Evolutionary conservation across 1,140 invertebrate species (phyloP).

Genomic region (Wiebesia pumilae): DNA sequence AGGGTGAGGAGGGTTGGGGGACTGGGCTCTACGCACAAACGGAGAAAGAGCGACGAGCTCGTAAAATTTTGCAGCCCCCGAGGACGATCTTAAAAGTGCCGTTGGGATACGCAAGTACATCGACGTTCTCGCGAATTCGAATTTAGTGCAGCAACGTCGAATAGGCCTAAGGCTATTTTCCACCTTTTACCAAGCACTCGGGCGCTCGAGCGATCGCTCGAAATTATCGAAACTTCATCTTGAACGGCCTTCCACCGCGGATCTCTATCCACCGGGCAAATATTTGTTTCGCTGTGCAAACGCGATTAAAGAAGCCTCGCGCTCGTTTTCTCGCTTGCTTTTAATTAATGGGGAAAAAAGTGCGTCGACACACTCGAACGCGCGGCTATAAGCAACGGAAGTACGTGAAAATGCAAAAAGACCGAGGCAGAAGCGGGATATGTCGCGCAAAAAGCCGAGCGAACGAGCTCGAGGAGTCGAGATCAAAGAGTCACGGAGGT

Average conservation of each 20-base stretch:
- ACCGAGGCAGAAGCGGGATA: background rate
- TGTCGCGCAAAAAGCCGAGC: background rate
- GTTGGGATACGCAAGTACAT: too few relatives aligned
- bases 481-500: background rate
- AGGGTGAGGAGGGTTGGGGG: too few relatives aligned
- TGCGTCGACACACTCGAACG: too few relatives aligned
- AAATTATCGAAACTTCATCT: too few relatives aligned
- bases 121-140: too few relatives aligned
- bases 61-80: constrained; percentile 8
- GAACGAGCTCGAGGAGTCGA: constrained; percentile 26
- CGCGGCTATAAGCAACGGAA: background rate
- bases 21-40: background rate
- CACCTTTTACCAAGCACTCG: too few relatives aligned
- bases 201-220: too few relatives aligned
- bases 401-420: background rate
- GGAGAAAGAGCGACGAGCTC: background rate
- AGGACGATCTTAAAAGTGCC: background rate
- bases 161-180: too few relatives aligned
- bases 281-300: background rate
- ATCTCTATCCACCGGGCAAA: background rate
- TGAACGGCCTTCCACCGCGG: too few relatives aligned
- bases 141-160: too few relatives aligned
- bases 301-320: constrained; percentile 26
- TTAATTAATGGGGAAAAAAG: background rate
- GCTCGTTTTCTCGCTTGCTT: constrained; percentile 33